A percentile compares a stretch with the other conserved stretches of the same genome.
phyloP scores from a whole-genome alignment of 2,888 invertebrate species.

The Orchestes rusci region DNA sequence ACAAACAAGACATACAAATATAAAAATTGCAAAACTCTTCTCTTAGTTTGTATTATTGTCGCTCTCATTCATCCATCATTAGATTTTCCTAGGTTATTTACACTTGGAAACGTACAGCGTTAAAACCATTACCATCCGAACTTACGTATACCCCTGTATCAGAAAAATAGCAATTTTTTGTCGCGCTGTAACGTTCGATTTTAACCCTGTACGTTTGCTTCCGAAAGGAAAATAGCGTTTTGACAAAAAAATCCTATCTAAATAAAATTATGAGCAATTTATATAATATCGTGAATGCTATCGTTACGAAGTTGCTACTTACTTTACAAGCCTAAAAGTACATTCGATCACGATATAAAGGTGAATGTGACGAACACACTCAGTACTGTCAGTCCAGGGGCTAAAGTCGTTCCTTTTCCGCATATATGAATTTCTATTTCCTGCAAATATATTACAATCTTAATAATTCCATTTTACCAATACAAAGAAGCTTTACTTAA shows the following conservation, averaged over 20 bases:
- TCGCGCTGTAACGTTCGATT: too few species aligned
- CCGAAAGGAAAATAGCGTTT: too few species aligned
- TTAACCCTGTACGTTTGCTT: too few species aligned
- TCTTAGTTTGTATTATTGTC: constrained; percentile 18
- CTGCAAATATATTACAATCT: too few species aligned
- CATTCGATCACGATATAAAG: constrained; percentile 29
- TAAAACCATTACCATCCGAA: too few species aligned
- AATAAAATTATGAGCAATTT: constrained; percentile 22
- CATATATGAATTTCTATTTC: constrained; percentile 62
- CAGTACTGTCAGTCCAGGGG: constrained; percentile 26
- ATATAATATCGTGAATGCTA: constrained; percentile 10
- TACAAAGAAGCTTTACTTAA: too few species aligned
- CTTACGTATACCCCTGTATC: too few species aligned
- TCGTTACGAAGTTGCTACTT: constrained; percentile 14
- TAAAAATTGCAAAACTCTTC: constrained; percentile 21
- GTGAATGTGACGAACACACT: constrained; percentile 33
- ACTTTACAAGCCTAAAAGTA: constrained; percentile 16
- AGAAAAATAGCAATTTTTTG: too few species aligned
- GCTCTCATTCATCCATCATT: constrained; percentile 19
- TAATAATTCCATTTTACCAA: too few species aligned
- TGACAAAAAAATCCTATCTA: too few species aligned
- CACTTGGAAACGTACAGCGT: too few species aligned
- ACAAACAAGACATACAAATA: constrained; percentile 19
- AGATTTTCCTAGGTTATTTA: too few species aligned
- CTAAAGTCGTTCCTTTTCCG: constrained; percentile 43